Evolutionary conservation across 2,113 vertebrate species (phyloP).

Genomic region (Egretta garzetta): DNA sequence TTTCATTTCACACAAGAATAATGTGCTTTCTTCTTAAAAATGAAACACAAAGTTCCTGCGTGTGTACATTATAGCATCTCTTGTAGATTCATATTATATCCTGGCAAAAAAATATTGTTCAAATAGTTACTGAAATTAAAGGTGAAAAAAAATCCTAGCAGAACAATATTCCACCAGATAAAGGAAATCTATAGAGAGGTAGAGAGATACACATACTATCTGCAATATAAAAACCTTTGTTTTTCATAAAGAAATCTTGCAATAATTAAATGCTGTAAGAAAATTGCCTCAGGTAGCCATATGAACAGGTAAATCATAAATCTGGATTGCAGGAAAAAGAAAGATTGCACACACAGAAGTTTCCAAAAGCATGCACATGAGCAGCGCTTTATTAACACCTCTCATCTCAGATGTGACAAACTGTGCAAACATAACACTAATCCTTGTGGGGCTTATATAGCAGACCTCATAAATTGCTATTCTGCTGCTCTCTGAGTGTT

Average conservation of each 20-base stretch:
- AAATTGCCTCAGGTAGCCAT: neutral
- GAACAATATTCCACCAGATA: neutral
- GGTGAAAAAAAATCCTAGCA: neutral
- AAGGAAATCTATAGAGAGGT: neutral
- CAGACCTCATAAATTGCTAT: neutral
- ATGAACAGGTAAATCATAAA: neutral
- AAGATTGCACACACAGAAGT: neutral
- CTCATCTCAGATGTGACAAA: neutral
- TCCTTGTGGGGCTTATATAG: neutral
- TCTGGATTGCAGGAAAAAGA: neutral
- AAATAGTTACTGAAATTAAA: neutral
- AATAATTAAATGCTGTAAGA: neutral
- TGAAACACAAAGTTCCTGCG: neutral
- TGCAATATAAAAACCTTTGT: neutral
- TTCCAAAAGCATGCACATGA: neutral
- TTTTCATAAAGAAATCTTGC: neutral
- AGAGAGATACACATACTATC: neutral
- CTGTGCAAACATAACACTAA: neutral
- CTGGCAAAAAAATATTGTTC: neutral
- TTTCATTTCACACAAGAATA: neutral
- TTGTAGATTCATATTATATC: accelerated
- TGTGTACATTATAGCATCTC: neutral
- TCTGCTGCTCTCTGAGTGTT: neutral
- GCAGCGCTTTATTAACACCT: neutral
- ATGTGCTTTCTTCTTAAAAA: neutral